These are phyloP conservation scores for Serrognathus titanus DNA, from an alignment of 2,888 invertebrate species.

Conservation along the genomic window DNA sequence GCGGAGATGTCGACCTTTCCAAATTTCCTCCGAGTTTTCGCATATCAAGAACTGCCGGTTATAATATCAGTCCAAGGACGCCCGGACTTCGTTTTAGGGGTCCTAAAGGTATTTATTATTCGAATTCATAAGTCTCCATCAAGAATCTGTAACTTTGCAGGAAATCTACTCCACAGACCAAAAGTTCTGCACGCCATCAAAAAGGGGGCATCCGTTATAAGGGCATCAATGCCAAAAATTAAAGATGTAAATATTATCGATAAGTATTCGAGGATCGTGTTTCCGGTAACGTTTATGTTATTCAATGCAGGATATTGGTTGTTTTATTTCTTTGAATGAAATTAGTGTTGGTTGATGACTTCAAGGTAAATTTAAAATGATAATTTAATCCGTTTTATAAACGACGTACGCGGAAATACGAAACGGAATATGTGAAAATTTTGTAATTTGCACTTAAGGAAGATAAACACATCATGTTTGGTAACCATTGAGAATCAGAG, in stretches of 20 bases:
- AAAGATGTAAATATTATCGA: slow-evolving; percentile 98
- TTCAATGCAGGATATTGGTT: slow-evolving; percentile 97
- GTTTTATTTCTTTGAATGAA: slow-evolving; percentile 77
- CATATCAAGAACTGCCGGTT: slow-evolving; percentile 61
- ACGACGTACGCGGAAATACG: too few species aligned
- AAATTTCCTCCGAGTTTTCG: slow-evolving; percentile 75
- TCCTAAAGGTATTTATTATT: slow-evolving; percentile 45
- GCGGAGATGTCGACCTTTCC: slow-evolving; percentile 55
- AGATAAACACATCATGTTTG: too few species aligned
- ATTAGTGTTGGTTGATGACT: not conserved
- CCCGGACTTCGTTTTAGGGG: slow-evolving; percentile 59
- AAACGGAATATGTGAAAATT: too few species aligned
- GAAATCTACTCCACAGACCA: slow-evolving; percentile 58
- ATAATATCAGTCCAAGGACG: slow-evolving; percentile 57
- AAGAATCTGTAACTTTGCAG: slow-evolving; percentile 38
- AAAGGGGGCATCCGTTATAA: slow-evolving; percentile 80
- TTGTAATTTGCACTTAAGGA: too few species aligned
- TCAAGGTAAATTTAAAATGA: too few species aligned
- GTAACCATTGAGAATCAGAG: too few species aligned
- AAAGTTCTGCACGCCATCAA: slow-evolving; percentile 78
- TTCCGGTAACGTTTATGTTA: slow-evolving; percentile 91
- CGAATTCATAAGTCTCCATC: not conserved
- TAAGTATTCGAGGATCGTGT: slow-evolving; percentile 92
- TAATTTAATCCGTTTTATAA: too few species aligned
- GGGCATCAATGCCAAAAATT: slow-evolving; percentile 91